These are phyloP conservation scores for Catamblyrhynchus diadema DNA, from an alignment of 2,797 vertebrate species.

Conservation along the genomic window DNA sequence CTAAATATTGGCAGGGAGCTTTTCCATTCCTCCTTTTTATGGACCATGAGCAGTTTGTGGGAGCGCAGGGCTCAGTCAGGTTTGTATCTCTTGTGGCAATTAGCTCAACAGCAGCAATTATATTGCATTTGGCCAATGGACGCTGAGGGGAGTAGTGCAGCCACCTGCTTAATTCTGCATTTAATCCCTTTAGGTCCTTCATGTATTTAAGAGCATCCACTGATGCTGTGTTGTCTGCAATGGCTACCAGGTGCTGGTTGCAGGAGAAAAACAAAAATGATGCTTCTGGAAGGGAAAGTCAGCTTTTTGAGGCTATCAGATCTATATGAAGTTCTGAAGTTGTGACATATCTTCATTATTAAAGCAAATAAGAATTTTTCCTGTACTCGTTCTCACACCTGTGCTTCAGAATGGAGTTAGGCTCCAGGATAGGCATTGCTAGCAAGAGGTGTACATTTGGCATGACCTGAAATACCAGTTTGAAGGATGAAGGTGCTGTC, in stretches of 20 bases:
- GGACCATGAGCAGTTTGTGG: fast-evolving
- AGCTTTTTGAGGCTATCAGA: background rate
- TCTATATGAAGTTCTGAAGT: background rate
- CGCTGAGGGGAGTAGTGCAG: background rate
- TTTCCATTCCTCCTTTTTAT: fast-evolving
- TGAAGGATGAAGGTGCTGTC: background rate
- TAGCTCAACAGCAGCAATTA: background rate
- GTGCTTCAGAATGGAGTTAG: background rate
- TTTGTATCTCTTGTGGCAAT: background rate
- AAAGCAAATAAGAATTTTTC: background rate
- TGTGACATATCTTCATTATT: background rate
- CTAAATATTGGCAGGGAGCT: background rate
- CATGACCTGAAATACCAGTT: background rate
- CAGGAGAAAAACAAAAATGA: background rate
- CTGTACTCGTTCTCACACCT: background rate
- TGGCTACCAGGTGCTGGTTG: background rate
- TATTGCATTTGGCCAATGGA: background rate
- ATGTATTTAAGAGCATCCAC: background rate
- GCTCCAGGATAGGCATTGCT: background rate
- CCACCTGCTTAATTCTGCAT: background rate
- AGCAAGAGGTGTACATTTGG: background rate
- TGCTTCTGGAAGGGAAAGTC: background rate
- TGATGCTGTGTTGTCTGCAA: background rate
- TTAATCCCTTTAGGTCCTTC: background rate
- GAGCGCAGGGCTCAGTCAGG: background rate